Evolutionary conservation across 1,140 invertebrate species (phyloP).

Genomic region (Ephestia elutella): DNA sequence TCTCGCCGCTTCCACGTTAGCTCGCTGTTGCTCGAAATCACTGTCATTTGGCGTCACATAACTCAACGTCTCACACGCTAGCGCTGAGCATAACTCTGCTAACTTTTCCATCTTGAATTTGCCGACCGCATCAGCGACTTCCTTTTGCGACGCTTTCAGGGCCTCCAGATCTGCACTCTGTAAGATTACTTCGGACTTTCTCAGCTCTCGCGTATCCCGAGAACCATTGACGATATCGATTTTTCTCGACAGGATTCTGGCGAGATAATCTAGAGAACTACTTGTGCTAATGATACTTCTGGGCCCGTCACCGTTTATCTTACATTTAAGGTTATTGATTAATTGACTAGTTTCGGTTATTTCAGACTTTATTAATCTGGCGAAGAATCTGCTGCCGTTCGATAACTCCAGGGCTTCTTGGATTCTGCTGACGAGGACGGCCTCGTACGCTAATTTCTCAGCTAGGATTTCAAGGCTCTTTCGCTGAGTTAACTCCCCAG

Average conservation of each 20-base stretch:
- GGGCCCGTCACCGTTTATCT: constrained; percentile 76
- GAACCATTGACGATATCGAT: constrained; percentile 65
- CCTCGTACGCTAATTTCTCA: constrained; percentile 85
- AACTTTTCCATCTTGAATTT: constrained; percentile 82
- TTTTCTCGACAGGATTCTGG: constrained; percentile 78
- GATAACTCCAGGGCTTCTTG: constrained; percentile 75
- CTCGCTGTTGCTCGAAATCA: constrained; percentile 51
- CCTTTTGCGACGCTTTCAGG: constrained; percentile 76
- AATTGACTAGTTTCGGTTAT: constrained; percentile 84
- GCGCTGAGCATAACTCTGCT: constrained; percentile 78
- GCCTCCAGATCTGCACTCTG: constrained; percentile 74
- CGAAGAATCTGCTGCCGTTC: constrained; percentile 73
- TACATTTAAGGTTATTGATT: constrained; percentile 79
- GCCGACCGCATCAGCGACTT: constrained; percentile 76
- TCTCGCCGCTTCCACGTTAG: constrained; percentile 55
- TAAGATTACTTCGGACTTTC: constrained; percentile 49
- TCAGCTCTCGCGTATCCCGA: constrained; percentile 33
- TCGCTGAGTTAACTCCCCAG: constrained; percentile 78
- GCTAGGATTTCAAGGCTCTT: constrained; percentile 81
- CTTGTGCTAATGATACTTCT: constrained; percentile 73
- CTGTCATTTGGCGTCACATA: constrained; percentile 63
- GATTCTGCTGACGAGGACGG: constrained; percentile 78
- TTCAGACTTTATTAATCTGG: constrained; percentile 76
- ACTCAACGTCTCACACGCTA: constrained; percentile 79
- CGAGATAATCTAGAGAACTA: constrained; percentile 77